Percentiles rank a stretch among this genome's conserved stretches.
Conservation (phyloP, 2,113 vertebrate species). For the Panthera tigris region DNA sequence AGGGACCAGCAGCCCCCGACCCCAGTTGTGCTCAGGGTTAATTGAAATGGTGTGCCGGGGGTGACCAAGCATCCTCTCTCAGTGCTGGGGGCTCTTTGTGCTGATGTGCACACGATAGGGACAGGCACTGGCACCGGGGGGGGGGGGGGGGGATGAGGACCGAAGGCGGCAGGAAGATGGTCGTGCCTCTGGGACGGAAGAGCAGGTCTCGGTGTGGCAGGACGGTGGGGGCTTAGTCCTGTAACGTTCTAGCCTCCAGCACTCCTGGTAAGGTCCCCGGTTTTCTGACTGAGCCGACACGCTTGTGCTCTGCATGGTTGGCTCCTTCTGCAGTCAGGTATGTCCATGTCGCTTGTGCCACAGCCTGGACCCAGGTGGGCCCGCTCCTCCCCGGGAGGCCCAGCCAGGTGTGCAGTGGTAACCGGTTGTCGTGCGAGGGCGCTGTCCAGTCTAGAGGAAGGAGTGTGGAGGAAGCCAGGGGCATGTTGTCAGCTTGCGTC, state of each 20-base stretch:
- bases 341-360: neutral
- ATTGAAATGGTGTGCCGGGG: neutral
- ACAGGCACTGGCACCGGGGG: neutral
- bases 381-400: neutral
- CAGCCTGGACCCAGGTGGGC: no score
- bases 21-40: neutral
- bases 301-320: neutral
- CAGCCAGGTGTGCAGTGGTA: no score
- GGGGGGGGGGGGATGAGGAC: neutral
- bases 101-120: neutral
- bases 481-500: neutral
- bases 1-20: neutral
- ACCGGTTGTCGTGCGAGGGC: neutral
- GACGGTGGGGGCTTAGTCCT: no score
- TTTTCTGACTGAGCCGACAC: neutral
- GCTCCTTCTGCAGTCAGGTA: neutral
- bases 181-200: neutral
- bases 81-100: neutral
- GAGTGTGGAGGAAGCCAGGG: neutral
- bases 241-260: neutral
- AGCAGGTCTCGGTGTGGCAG: neutral
- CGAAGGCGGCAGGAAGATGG: neutral
- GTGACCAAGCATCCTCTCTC: neutral
- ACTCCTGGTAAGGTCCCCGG: fast-evolving
- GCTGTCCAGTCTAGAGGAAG: neutral